Conservation (phyloP, 2,888 invertebrate genomes). For the Dasypolia templi region DNA sequence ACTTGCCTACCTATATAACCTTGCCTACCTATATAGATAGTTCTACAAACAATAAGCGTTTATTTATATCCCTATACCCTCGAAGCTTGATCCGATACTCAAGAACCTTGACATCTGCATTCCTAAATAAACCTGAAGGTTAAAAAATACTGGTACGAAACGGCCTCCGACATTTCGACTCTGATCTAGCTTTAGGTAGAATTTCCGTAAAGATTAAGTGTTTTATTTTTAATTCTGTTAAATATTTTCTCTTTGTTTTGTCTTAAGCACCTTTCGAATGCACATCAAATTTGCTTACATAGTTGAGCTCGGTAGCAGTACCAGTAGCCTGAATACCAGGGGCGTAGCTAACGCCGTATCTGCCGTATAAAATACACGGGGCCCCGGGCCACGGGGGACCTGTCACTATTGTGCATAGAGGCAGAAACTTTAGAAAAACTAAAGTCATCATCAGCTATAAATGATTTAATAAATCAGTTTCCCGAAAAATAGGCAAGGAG, state of each 20-base stretch:
- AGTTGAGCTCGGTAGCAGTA: neutral
- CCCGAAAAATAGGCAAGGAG: too few species aligned
- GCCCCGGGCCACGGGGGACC: too few species aligned
- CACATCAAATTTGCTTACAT: too few species aligned
- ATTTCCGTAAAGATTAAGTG: neutral
- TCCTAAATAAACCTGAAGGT: conserved; percentile 18
- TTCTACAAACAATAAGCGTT: neutral
- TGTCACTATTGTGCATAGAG: too few species aligned
- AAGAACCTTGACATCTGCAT: conserved; percentile 14
- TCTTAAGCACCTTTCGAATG: neutral
- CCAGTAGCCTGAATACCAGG: neutral
- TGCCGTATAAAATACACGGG: too few species aligned
- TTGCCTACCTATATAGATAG: neutral
- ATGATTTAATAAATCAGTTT: too few species aligned
- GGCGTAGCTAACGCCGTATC: too few species aligned
- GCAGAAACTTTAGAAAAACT: too few species aligned
- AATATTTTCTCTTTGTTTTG: neutral
- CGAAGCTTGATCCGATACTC: neutral
- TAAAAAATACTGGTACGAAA: conserved; percentile 10
- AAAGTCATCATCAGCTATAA: too few species aligned
- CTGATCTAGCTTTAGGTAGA: neutral
- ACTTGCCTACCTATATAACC: too few species aligned
- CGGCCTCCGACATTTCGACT: conserved; percentile 12
- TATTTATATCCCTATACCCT: conserved; percentile 15
- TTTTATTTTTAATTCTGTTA: too few species aligned